phyloP scores from a whole-genome alignment of 2,888 invertebrate species.

The Rhaphigaster nebulosa region DNA sequence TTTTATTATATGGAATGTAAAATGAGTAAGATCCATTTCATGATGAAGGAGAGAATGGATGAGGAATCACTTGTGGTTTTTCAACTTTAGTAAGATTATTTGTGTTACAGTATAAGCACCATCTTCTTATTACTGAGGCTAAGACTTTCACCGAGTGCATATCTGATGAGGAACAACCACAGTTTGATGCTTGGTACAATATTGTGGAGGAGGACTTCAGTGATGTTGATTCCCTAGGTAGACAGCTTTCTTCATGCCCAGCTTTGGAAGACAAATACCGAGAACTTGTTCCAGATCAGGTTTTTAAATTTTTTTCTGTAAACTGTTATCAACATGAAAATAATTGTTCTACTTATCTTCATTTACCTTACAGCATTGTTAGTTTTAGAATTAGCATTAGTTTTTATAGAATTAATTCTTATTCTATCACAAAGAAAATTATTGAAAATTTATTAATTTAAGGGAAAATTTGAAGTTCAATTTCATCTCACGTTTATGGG shows the following conservation, averaged over 20 bases:
- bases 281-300: slow-evolving; percentile 78
- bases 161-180: slow-evolving; percentile 49
- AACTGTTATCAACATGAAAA: background rate
- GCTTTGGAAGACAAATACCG: slow-evolving; percentile 75
- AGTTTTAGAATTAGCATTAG: too few species aligned
- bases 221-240: slow-evolving; percentile 74
- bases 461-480: too few species aligned
- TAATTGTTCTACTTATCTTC: background rate
- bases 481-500: too few species aligned
- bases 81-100: slow-evolving; percentile 35
- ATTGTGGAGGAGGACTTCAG: slow-evolving; percentile 71
- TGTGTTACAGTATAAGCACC: slow-evolving; percentile 75
- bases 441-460: too few species aligned
- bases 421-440: too few species aligned
- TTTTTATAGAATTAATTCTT: background rate
- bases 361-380: background rate
- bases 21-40: too few species aligned
- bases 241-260: slow-evolving; percentile 75
- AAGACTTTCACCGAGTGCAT: slow-evolving; percentile 79
- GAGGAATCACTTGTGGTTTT: background rate
- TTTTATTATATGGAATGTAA: too few species aligned
- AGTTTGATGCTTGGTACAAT: slow-evolving; percentile 66
- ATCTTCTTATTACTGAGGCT: slow-evolving; percentile 79
- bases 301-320: slow-evolving; percentile 61
- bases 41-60: too few species aligned